Evolutionary conservation across 2,888 invertebrate species (phyloP).

Genomic region (Andrena haemorrhoa): DNA sequence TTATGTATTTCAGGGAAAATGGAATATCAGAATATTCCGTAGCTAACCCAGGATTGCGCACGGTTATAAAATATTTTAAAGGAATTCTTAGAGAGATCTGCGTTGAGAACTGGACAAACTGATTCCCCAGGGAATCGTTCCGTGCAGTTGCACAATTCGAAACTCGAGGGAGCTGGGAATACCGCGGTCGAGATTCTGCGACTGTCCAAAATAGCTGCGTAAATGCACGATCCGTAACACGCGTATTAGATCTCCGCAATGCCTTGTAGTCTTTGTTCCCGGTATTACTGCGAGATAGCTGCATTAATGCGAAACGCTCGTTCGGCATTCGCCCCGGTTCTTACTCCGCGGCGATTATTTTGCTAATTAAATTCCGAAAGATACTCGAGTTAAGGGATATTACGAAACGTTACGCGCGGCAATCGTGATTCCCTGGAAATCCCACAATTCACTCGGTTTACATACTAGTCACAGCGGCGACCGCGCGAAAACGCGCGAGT

Average conservation of each 20-base stretch:
- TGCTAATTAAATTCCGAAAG: conserved; percentile 21
- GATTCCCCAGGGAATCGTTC: background rate
- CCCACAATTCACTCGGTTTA: background rate
- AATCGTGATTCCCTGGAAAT: background rate
- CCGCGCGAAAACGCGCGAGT: too few relatives aligned
- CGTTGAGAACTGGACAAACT: background rate
- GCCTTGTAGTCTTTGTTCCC: background rate
- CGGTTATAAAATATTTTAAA: too few relatives aligned
- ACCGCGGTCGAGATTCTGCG: background rate
- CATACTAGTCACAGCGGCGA: too few relatives aligned
- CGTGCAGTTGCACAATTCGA: background rate
- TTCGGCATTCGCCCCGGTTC: background rate
- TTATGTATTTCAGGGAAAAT: background rate
- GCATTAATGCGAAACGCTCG: background rate
- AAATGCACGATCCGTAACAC: conserved; percentile 12
- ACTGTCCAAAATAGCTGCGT: background rate
- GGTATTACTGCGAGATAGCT: background rate
- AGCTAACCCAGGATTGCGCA: too few relatives aligned
- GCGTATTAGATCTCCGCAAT: conserved; percentile 5
- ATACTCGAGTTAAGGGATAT: background rate
- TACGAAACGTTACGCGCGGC: background rate
- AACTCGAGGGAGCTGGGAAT: background rate
- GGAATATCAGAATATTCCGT: background rate
- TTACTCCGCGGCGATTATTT: background rate
- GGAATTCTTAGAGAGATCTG: background rate